A percentile compares a stretch with the other conserved stretches of the same genome.
Evolutionary conservation across 1,140 invertebrate genomes (phyloP).

Genomic region (Lanistes nyassanus): DNA sequence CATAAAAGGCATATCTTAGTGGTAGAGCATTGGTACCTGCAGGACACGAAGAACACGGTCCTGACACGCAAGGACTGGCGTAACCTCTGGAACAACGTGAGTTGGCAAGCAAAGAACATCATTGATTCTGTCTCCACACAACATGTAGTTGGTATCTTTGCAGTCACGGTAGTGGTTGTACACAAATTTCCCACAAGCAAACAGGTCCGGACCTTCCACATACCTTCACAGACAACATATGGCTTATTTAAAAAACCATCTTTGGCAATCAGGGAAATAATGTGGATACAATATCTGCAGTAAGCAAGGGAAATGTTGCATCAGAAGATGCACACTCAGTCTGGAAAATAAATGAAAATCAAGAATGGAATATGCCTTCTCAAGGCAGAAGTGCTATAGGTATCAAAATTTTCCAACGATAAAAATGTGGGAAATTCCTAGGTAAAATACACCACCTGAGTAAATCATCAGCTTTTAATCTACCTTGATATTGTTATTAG

Average conservation of each 20-base stretch:
- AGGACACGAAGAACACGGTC: slow-evolving; percentile 78
- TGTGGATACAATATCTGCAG: too few species aligned
- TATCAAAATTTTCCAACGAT: too few species aligned
- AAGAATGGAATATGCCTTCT: too few species aligned
- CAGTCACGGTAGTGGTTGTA: slow-evolving; percentile 88
- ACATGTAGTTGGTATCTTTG: slow-evolving; percentile 80
- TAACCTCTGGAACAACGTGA: slow-evolving; percentile 71
- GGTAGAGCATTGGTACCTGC: slow-evolving; percentile 61
- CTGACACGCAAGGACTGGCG: slow-evolving; percentile 79
- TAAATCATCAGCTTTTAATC: too few species aligned
- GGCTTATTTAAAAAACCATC: background rate
- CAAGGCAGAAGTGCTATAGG: too few species aligned
- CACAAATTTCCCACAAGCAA: slow-evolving; percentile 82
- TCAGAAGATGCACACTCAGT: background rate
- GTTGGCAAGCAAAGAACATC: slow-evolving; percentile 79
- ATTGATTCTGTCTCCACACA: slow-evolving; percentile 83
- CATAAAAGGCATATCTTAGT: background rate
- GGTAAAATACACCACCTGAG: too few species aligned
- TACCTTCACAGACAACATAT: slow-evolving; percentile 74
- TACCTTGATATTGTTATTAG: too few species aligned
- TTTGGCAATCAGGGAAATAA: background rate
- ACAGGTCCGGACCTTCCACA: slow-evolving; percentile 82
- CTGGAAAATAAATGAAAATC: background rate
- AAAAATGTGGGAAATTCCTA: too few species aligned
- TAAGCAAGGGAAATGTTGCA: background rate